These are phyloP conservation scores for Recurvirostra avosetta DNA, from an alignment of 2,113 vertebrate species.

Conservation along the genomic window DNA sequence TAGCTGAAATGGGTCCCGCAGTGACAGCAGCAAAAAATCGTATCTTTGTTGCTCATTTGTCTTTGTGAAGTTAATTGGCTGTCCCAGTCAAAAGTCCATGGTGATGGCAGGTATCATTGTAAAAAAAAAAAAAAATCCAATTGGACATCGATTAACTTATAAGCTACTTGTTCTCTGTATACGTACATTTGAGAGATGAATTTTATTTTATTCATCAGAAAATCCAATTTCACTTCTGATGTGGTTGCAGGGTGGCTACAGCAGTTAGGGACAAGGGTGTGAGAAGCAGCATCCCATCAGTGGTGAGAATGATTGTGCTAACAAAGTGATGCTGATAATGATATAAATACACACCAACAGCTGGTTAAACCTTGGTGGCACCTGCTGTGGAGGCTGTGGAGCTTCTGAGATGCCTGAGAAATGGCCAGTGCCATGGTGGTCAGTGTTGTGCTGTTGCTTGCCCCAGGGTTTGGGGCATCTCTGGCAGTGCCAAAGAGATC, in stretches of 20 bases:
- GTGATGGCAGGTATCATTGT: not conserved
- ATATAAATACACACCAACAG: not conserved
- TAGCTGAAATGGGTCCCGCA: not conserved
- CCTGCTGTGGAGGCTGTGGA: not conserved
- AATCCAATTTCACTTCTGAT: not conserved
- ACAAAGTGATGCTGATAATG: rapidly evolving
- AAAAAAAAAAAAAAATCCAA: not conserved
- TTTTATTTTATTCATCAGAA: not conserved
- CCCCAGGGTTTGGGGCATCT: not conserved
- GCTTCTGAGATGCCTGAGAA: not conserved
- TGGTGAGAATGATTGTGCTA: not conserved
- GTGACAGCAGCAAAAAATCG: not conserved
- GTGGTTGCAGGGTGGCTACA: not conserved
- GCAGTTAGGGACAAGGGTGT: not conserved
- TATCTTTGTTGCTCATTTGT: not conserved
- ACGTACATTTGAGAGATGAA: not conserved
- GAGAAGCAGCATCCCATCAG: not conserved
- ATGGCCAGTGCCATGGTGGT: not conserved
- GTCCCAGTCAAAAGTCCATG: not conserved
- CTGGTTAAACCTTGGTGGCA: not conserved
- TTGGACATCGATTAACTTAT: not conserved
- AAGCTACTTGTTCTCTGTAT: not conserved
- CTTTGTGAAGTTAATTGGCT: not conserved
- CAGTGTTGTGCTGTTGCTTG: not conserved
- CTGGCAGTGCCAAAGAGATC: not conserved